A percentile compares a stretch with the other conserved stretches of the same genome.
phyloP scores from a whole-genome alignment of 2,888 invertebrate species.

The Conus canariensis region DNA sequence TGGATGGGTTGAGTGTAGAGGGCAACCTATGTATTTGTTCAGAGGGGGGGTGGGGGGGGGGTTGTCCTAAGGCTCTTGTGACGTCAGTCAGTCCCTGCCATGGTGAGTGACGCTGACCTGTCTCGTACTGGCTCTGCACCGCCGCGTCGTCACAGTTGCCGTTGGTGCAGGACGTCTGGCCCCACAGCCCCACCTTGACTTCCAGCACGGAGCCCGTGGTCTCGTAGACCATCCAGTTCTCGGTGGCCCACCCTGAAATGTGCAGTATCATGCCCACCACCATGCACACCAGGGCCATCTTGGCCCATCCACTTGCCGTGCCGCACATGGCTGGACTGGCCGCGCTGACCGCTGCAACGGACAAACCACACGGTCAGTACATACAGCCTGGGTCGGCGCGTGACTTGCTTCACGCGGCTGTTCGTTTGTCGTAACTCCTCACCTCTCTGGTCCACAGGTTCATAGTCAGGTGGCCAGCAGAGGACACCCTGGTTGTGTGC shows the following conservation, averaged over 20 bases:
- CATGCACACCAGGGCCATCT: conserved; percentile 56
- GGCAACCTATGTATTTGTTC: too few species aligned
- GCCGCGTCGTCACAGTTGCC: conserved; percentile 38
- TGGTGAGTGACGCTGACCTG: not conserved
- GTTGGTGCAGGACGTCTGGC: conserved; percentile 52
- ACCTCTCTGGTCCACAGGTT: not conserved
- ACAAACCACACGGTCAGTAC: too few species aligned
- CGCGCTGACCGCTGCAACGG: too few species aligned
- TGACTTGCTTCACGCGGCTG: not conserved
- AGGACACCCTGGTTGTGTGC: too few species aligned
- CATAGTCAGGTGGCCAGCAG: too few species aligned
- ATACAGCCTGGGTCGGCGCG: not conserved
- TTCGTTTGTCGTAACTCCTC: not conserved
- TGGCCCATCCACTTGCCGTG: conserved; percentile 61
- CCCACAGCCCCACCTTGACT: conserved; percentile 59
- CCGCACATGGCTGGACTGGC: conserved; percentile 49
- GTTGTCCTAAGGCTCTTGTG: too few species aligned
- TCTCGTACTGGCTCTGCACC: conserved; percentile 8
- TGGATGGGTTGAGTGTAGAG: too few species aligned
- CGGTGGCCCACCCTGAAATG: conserved; percentile 62
- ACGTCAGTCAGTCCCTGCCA: too few species aligned
- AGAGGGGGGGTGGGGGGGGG: too few species aligned
- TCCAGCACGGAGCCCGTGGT: conserved; percentile 51
- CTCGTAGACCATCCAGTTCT: conserved; percentile 62
- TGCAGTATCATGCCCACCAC: conserved; percentile 55